These are phyloP conservation scores for Grapholita molesta DNA, from an alignment of 1,140 invertebrate genomes.

Conservation along the genomic window DNA sequence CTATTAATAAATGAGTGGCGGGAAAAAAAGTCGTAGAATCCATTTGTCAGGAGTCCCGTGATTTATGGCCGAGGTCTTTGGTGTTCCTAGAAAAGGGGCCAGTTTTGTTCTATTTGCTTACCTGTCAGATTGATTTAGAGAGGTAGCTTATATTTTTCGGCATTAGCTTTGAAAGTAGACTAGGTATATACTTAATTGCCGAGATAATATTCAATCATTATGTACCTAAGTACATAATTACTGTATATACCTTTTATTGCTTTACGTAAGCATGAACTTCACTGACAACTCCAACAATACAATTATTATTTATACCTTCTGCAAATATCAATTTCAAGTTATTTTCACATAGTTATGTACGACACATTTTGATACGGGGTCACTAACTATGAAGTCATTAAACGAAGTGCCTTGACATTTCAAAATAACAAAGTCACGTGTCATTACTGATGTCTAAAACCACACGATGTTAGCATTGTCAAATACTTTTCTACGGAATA, in stretches of 20 bases:
- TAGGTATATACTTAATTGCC: neutral
- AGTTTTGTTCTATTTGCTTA: slow-evolving; percentile 75
- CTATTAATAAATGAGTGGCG: slow-evolving; percentile 76
- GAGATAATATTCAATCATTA: neutral
- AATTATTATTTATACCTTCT: neutral
- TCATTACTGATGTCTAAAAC: neutral
- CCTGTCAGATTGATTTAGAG: slow-evolving; percentile 75
- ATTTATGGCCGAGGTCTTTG: slow-evolving; percentile 71
- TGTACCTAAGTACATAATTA: neutral
- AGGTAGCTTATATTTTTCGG: slow-evolving; percentile 47
- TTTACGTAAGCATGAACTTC: neutral
- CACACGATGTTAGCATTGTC: neutral
- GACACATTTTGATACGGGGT: neutral
- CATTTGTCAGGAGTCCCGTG: slow-evolving; percentile 72
- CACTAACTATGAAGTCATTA: neutral
- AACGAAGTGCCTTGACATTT: neutral
- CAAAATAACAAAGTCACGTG: neutral
- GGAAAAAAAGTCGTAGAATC: slow-evolving; percentile 71
- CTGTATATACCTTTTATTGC: neutral
- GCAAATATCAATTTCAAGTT: neutral
- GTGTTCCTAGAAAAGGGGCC: slow-evolving; percentile 65
- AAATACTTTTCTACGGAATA: neutral
- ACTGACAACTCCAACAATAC: neutral
- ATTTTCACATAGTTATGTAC: neutral
- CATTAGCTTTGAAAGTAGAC: slow-evolving; percentile 23